Base-by-base conservation (phyloP, 2,888 invertebrate species). In the Dioctria linearis region DNA sequence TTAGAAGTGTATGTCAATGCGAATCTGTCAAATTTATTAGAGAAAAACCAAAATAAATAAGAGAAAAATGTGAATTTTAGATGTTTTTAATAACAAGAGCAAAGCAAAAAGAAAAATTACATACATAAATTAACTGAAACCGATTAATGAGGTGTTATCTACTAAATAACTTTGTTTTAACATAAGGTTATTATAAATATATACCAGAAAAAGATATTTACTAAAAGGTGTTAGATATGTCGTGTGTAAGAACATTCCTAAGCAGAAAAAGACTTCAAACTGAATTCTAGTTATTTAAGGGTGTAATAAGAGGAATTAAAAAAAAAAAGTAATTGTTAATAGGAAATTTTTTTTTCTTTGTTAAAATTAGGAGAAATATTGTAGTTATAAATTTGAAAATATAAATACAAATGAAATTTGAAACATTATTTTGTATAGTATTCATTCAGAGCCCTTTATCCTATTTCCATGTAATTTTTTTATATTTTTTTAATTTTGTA, bases 231-330 rank as follows among this genome's bases (percentile, higher is more conserved):
- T 75, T 75, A 75, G 75, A 75, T 75, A 61, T 75, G 59, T 75
- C 75, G 57, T 57, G 25, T 61, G 37, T 59, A 75, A 75, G 43
- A 61, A 75, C 40, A 75, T 61, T 75, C 75, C 75, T 75, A 75
- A 75, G 61, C 40, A 59, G 61, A 59, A 75, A 59, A 75, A 75
- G 75, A 75, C 75, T 75, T 75, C 75, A 75, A 67, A 59, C 42
- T 54, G 54, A 59, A 75, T 57, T 75, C 61, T 75, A 75, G 75
- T 13, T 8, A 59, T 54, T 75, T 59, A 75, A 8, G 46, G 59
- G 57, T 59, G 61, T 75, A 75, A 61, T 59, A 59, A 75, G 43
- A 75, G 61, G 46, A 59, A 61, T 75, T 57, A 59, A 75, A 42
- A 11, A 25, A 25, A 25, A 25, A 25, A 0, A 25, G n/a, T 25